A percentile compares a stretch with the other conserved stretches of the same genome.
Conservation (phyloP, 2,888 invertebrate species). For the Eupithecia tripunctaria region DNA sequence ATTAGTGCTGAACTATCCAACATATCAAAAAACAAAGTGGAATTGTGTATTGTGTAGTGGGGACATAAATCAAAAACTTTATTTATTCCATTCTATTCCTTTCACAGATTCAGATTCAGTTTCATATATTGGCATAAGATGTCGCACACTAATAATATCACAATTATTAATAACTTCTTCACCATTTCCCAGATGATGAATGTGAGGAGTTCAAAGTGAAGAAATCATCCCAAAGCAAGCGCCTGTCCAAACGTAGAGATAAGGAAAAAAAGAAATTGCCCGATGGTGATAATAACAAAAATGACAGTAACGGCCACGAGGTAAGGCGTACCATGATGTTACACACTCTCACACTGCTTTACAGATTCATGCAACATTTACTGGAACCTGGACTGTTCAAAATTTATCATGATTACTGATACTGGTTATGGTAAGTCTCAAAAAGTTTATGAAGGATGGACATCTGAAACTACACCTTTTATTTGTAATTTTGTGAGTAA, state of each 20-base stretch:
- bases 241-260: conserved; percentile 92
- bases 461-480: not conserved
- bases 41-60: not conserved
- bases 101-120: too few species aligned
- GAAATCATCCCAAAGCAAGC: conserved; percentile 97
- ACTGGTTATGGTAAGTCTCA: conserved; percentile 24
- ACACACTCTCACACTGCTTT: conserved; percentile 30
- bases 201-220: conserved; percentile 97
- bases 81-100: not conserved
- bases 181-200: conserved; percentile 84
- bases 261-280: conserved; percentile 84
- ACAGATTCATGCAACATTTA: conserved; percentile 24
- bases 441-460: not conserved
- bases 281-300: conserved; percentile 74
- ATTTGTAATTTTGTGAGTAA: not conserved
- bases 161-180: not conserved
- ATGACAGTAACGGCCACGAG: conserved; percentile 71
- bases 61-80: not conserved
- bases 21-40: not conserved
- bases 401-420: conserved; percentile 13
- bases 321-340: conserved; percentile 58
- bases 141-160: not conserved
- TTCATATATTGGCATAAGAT: too few species aligned
- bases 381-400: conserved; percentile 24
- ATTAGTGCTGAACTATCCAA: not conserved